Evolutionary conservation across 2,113 vertebrate species (phyloP).

Genomic region (Axis porcinus): DNA sequence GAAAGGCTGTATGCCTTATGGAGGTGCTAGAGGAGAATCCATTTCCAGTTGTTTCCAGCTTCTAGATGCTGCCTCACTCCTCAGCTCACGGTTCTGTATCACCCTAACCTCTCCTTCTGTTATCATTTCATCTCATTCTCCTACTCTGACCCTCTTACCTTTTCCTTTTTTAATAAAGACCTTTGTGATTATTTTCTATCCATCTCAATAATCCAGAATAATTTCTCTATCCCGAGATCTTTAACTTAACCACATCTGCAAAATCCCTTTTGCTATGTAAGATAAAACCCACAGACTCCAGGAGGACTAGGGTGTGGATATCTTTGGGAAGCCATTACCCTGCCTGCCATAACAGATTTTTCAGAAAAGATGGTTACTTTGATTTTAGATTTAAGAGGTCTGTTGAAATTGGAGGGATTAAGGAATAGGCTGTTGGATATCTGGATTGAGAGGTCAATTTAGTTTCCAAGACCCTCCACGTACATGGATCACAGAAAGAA

Average conservation of each 20-base stretch:
- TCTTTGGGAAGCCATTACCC: neutral
- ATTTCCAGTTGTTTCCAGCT: neutral
- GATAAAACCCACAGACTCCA: neutral
- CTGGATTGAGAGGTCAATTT: neutral
- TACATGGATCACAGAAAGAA: too few relatives aligned
- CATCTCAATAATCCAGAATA: neutral
- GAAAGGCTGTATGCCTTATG: accelerated
- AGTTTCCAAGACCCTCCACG: neutral
- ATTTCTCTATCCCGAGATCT: neutral
- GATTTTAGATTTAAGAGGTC: neutral
- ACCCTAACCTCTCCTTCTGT: neutral
- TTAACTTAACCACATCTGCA: neutral
- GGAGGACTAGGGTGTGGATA: too few relatives aligned
- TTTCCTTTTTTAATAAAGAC: neutral
- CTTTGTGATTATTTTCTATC: neutral
- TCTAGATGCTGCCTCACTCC: neutral
- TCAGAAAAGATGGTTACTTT: neutral
- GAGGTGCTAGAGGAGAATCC: neutral
- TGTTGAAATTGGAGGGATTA: neutral
- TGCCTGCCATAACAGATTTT: neutral
- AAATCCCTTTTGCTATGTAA: too few relatives aligned
- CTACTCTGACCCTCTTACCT: too few relatives aligned
- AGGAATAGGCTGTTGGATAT: neutral
- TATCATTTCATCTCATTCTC: too few relatives aligned
- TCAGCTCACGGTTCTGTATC: accelerated